phyloP scores from a whole-genome alignment of 2,113 vertebrate genomes.

The Dicentrarchus labrax region DNA sequence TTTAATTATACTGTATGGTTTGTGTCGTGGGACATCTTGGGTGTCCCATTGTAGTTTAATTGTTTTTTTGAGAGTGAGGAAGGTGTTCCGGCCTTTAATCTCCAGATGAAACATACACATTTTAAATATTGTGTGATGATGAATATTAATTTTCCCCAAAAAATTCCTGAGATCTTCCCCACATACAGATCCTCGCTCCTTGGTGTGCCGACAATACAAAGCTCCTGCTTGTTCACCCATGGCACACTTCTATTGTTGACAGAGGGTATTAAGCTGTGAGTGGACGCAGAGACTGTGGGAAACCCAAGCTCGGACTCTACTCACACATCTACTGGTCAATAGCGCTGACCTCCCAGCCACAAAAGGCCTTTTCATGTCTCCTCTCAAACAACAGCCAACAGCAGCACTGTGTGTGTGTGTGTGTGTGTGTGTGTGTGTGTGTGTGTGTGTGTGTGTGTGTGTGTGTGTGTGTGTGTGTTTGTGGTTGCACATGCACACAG shows the following conservation, averaged over 20 bases:
- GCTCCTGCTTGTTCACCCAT: slow-evolving; percentile 74
- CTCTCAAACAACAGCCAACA: slow-evolving; percentile 67
- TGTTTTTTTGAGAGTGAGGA: not conserved
- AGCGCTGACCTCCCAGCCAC: slow-evolving; percentile 78
- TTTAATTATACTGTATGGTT: not conserved
- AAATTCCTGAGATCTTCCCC: slow-evolving; percentile 12
- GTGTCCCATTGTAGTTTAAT: not conserved
- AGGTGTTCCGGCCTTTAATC: not conserved
- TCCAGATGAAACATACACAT: not conserved
- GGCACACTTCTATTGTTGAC: slow-evolving; percentile 84
- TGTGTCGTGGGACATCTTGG: not conserved
- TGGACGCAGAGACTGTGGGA: slow-evolving; percentile 82
- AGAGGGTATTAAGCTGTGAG: slow-evolving; percentile 74
- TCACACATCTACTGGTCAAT: slow-evolving; percentile 83
- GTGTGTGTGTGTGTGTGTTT: not conserved
- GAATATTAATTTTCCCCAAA: not conserved
- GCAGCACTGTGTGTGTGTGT: slow-evolving; percentile 42
- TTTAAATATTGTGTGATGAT: not conserved
- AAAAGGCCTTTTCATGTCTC: slow-evolving; percentile 79
- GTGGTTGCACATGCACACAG: not conserved
- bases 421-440: slow-evolving; percentile 43
- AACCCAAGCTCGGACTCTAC: slow-evolving; percentile 76
- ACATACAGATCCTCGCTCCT: slow-evolving; percentile 14
- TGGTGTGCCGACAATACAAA: slow-evolving; percentile 61
- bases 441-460: slow-evolving; percentile 14